A percentile compares a stretch with the other conserved stretches of the same genome.
Conservation (phyloP, 1,140 invertebrate genomes). For the Thaumetopoea pityocampa region DNA sequence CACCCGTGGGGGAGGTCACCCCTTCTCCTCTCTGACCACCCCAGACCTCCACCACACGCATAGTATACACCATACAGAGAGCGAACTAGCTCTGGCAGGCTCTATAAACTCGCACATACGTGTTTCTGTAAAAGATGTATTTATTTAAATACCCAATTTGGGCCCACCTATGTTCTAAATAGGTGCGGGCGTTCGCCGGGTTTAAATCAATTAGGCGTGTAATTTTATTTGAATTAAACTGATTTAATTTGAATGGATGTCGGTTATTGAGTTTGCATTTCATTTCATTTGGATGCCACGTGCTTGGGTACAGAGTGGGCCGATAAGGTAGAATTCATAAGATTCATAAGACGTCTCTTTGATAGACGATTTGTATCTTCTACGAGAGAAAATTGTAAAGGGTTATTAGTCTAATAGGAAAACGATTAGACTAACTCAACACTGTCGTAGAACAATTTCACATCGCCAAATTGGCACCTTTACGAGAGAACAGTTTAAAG, state of each 20-base stretch:
- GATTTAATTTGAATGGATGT: slow-evolving; percentile 38
- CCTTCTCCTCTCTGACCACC: slow-evolving; percentile 27
- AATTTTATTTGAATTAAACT: slow-evolving; percentile 39
- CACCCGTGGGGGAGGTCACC: slow-evolving; percentile 32
- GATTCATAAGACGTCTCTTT: no score
- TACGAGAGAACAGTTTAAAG: no score
- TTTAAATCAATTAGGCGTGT: slow-evolving; percentile 55
- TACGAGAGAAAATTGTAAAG: no score
- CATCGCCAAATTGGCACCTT: no score
- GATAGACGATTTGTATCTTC: no score
- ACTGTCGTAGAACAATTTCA: no score
- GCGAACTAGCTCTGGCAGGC: slow-evolving; percentile 64
- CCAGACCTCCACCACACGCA: slow-evolving; percentile 52
- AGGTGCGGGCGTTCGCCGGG: slow-evolving; percentile 27
- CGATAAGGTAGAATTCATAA: no score
- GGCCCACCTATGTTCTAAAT: slow-evolving; percentile 21
- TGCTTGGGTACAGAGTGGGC: no score
- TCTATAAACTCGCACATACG: slow-evolving; percentile 63
- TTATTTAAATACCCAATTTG: slow-evolving; percentile 72
- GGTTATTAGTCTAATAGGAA: no score
- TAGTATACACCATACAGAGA: slow-evolving; percentile 67
- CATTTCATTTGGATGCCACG: slow-evolving; percentile 4
- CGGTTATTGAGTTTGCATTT: slow-evolving; percentile 11
- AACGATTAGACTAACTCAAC: no score
- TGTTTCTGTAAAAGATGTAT: slow-evolving; percentile 52